Evolutionary conservation across 2,888 invertebrate genomes (phyloP).

Genomic region (Anodontia alba): DNA sequence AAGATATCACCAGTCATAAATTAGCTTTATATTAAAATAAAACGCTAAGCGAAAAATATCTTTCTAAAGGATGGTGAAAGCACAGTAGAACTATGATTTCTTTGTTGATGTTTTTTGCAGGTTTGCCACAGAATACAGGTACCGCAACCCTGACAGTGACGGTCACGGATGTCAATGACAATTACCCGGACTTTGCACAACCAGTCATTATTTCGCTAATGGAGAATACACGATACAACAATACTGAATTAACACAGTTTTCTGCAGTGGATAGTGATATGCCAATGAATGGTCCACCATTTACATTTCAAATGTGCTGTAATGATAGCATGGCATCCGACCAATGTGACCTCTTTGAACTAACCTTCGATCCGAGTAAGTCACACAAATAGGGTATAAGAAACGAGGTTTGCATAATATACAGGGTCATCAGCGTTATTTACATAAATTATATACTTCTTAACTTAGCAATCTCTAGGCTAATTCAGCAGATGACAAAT

Average conservation of each 20-base stretch:
- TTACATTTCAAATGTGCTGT: slow-evolving; percentile 87
- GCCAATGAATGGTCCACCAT: slow-evolving; percentile 88
- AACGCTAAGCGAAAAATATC: no score
- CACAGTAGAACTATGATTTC: no score
- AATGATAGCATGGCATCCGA: slow-evolving; percentile 3
- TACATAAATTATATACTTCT: no score
- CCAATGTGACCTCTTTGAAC: slow-evolving; percentile 30
- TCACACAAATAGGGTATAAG: no score
- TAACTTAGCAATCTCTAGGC: no score
- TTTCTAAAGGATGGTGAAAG: no score
- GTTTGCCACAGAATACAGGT: slow-evolving; percentile 86
- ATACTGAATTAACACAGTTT: slow-evolving; percentile 10
- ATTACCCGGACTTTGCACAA: slow-evolving; percentile 94
- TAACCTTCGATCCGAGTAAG: slow-evolving; percentile 14
- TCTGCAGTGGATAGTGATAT: slow-evolving; percentile 79
- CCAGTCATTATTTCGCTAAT: slow-evolving; percentile 83
- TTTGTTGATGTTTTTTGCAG: slow-evolving; percentile 58
- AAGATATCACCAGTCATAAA: no score
- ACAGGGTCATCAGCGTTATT: no score
- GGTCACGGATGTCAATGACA: slow-evolving; percentile 97
- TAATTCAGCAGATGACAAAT: no score
- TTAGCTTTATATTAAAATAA: no score
- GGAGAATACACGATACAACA: slow-evolving; percentile 32
- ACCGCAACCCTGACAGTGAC: slow-evolving; percentile 98
- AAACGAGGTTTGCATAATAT: no score